These are phyloP conservation scores for Pseudolaguvia tuberculata DNA, from an alignment of 2,113 vertebrate species.

Conservation along the genomic window DNA sequence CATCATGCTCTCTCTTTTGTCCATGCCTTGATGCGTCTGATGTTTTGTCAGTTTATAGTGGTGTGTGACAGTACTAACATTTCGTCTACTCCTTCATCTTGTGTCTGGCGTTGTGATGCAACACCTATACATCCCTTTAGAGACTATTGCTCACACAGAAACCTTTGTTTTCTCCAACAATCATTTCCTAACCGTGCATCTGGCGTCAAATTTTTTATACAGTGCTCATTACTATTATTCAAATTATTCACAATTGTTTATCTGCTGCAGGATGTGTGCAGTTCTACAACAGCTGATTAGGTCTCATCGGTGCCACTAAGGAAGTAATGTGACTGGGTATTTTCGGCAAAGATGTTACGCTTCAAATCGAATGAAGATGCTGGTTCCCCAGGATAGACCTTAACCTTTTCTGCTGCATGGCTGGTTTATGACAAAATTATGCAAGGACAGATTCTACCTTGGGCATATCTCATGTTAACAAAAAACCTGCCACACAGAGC, in stretches of 20 bases:
- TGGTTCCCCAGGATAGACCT: not conserved
- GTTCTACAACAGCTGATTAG: not conserved
- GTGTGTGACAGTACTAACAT: conserved; percentile 30
- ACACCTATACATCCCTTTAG: not conserved
- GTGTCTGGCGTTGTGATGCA: not conserved
- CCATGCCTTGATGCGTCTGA: not conserved
- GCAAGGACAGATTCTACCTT: conserved; percentile 11
- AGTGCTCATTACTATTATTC: conserved; percentile 22
- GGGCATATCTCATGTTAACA: conserved; percentile 18
- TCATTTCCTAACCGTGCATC: conserved; percentile 28
- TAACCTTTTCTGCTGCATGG: conserved; percentile 9
- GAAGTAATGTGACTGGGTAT: not conserved
- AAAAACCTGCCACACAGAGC: conserved; percentile 21
- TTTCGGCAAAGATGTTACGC: not conserved
- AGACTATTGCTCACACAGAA: not conserved
- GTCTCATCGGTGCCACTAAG: not conserved
- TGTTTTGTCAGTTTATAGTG: conserved; percentile 23
- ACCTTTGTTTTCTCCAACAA: conserved; percentile 10
- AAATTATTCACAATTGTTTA: conserved; percentile 18
- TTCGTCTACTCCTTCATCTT: not conserved
- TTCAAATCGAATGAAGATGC: conserved; percentile 1
- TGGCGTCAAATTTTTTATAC: not conserved
- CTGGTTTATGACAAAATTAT: conserved; percentile 25
- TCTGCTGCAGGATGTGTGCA: conserved; percentile 4
- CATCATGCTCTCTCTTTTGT: not conserved